Percentiles rank a stretch among this genome's conserved stretches.
phyloP scores from a whole-genome alignment of 2,797 vertebrate genomes.

The Rhynchonycteris naso region DNA sequence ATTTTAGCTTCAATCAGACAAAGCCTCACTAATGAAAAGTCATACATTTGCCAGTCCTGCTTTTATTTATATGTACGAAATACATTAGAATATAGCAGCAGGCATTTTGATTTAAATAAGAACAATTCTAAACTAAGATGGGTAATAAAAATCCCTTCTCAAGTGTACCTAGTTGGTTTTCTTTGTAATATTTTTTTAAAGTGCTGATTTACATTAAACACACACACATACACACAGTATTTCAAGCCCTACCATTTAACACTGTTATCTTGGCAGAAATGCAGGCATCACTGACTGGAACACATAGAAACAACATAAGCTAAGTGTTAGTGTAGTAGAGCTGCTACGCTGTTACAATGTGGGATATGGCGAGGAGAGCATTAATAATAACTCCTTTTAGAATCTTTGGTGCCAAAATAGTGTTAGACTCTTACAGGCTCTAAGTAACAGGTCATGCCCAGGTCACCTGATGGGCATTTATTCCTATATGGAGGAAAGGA shows the following conservation, averaged over 20 bases:
- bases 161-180: not conserved
- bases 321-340: not conserved
- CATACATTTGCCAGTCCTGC: not conserved
- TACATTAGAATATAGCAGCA: not conserved
- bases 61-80: conserved; percentile 48
- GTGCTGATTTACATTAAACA: not conserved
- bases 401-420: not conserved
- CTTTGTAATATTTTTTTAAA: conserved; percentile 42
- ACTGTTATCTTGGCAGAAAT: conserved; percentile 28
- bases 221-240: not conserved
- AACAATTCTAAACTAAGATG: conserved; percentile 38
- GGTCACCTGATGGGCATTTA: not conserved
- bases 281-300: not conserved
- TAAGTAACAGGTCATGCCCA: not conserved
- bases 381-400: not conserved
- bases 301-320: not conserved
- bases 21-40: conserved; percentile 25
- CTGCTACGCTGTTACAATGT: not conserved
- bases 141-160: conserved; percentile 26
- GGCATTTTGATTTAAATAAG: conserved; percentile 24
- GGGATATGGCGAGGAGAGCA: not conserved
- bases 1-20: conserved; percentile 4
- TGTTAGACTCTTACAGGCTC: not conserved
- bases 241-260: not conserved
- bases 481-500: not conserved